These are phyloP conservation scores for Argyresthia albistria DNA, from an alignment of 2,888 invertebrate genomes.

Conservation along the genomic window DNA sequence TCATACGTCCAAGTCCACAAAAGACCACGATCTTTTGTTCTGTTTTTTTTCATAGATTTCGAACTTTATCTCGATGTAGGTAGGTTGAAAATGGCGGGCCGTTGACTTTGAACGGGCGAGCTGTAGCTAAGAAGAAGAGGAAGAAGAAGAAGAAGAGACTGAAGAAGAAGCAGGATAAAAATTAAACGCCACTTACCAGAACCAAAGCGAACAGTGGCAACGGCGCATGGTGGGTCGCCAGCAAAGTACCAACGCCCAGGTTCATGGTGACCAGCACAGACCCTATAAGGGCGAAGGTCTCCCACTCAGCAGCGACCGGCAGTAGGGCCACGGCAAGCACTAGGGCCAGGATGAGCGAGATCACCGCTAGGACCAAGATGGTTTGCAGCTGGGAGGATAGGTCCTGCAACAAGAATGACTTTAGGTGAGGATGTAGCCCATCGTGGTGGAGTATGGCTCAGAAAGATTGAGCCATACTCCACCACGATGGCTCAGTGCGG, in stretches of 20 bases:
- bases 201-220: conserved; percentile 84
- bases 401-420: conserved; percentile 55
- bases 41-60: no score
- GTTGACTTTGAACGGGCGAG: no score
- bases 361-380: conserved; percentile 64
- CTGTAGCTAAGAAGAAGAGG: neutral
- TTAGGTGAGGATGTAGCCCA: no score
- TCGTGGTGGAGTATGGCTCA: no score
- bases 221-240: conserved; percentile 74
- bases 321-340: conserved; percentile 68
- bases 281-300: conserved; percentile 73
- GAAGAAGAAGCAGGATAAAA: no score
- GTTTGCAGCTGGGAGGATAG: conserved; percentile 51
- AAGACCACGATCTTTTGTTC: no score
- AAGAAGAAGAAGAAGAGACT: neutral
- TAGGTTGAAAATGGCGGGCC: no score
- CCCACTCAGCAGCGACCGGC: conserved; percentile 74
- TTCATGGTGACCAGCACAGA: conserved; percentile 73
- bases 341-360: conserved; percentile 58
- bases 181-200: conserved; percentile 51
- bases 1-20: no score
- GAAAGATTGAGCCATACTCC: no score
- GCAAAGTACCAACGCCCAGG: conserved; percentile 74
- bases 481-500: no score
- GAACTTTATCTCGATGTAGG: no score